phyloP scores from a whole-genome alignment of 2,797 vertebrate genomes.

The Micrastur ruficollis region DNA sequence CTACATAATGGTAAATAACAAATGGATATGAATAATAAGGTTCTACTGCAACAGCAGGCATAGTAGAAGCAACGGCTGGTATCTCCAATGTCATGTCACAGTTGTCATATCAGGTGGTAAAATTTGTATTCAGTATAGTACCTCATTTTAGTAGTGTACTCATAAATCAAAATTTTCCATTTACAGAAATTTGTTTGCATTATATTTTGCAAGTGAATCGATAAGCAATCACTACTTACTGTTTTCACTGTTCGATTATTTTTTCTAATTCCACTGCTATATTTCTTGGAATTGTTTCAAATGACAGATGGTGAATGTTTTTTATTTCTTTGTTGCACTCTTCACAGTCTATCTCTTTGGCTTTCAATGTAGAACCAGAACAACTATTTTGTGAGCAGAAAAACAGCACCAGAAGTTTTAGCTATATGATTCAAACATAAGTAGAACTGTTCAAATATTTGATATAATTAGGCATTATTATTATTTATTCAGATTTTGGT shows the following conservation, averaged over 20 bases:
- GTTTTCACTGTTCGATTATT: background rate
- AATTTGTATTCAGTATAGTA: background rate
- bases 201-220: background rate
- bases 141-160: background rate
- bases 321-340: conserved; percentile 6
- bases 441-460: background rate
- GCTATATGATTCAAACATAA: background rate
- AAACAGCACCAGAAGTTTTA: background rate
- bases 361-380: background rate
- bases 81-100: background rate
- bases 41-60: background rate
- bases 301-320: conserved; percentile 28
- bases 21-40: background rate
- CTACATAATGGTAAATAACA: background rate
- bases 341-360: conserved; percentile 1
- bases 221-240: background rate
- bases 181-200: background rate
- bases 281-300: conserved; percentile 15
- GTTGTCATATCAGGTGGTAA: background rate
- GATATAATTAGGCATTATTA: background rate
- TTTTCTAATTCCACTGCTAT: background rate
- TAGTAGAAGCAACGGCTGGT: background rate
- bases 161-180: background rate
- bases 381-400: background rate
- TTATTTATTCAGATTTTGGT: background rate